phyloP scores from a whole-genome alignment of 2,797 vertebrate genomes.

The Cephalopachus bancanus region DNA sequence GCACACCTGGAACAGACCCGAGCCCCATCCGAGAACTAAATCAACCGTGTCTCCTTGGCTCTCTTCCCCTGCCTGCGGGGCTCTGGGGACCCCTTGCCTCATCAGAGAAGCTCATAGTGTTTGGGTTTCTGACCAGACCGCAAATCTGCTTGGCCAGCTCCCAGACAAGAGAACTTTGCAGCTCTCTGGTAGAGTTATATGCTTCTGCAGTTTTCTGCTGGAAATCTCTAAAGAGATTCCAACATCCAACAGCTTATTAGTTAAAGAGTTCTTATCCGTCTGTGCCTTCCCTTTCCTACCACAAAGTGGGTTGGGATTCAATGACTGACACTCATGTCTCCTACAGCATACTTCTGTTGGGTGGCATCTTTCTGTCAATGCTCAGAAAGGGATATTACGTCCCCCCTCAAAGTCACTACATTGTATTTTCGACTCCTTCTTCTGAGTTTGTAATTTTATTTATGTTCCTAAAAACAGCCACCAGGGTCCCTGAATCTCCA shows the following conservation, averaged over 20 bases:
- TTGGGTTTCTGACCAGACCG: background rate
- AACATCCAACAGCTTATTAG: background rate
- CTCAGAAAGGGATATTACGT: background rate
- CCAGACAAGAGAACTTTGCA: background rate
- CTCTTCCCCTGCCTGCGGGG: background rate
- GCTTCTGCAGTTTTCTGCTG: background rate
- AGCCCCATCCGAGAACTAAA: background rate
- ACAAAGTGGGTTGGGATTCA: too few species aligned
- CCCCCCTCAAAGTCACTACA: fast-evolving
- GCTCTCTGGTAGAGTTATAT: background rate
- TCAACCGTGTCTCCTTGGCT: background rate
- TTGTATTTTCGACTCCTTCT: background rate
- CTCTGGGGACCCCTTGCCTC: background rate
- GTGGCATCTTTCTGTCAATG: fast-evolving
- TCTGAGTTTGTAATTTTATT: background rate
- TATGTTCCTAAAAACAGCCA: background rate
- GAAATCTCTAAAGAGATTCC: background rate
- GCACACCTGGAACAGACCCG: conserved; percentile 13
- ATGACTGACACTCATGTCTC: fast-evolving
- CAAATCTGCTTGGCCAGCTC: background rate
- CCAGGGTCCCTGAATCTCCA: background rate
- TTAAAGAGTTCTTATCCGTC: background rate
- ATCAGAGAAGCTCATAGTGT: background rate
- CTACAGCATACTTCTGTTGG: fast-evolving
- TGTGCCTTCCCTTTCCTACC: background rate